These are phyloP conservation scores for Riparia riparia DNA, from an alignment of 2,113 vertebrate genomes.

Conservation along the genomic window DNA sequence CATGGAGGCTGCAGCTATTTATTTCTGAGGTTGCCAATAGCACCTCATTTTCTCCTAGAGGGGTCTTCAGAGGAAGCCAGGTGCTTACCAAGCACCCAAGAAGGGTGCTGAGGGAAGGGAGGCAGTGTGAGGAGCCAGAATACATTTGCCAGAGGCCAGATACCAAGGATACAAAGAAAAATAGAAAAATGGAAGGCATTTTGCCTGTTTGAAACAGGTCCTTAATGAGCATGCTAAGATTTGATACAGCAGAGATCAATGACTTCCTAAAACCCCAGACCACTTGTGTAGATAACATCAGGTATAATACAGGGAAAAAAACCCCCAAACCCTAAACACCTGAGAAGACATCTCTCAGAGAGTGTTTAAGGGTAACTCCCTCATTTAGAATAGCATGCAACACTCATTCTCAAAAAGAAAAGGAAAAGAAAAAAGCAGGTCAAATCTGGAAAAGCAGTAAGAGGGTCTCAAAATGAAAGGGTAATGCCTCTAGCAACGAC, in stretches of 20 bases:
- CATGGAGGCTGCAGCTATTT: neutral
- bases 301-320: neutral
- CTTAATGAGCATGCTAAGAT: neutral
- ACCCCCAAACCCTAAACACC: accelerated
- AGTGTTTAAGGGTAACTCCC: neutral
- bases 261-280: neutral
- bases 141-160: neutral
- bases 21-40: neutral
- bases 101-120: neutral
- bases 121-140: neutral
- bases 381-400: neutral
- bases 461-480: neutral
- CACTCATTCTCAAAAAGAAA: neutral
- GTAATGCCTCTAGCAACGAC: neutral
- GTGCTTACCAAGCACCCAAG: neutral
- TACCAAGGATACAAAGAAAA: neutral
- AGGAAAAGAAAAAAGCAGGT: neutral
- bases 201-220: neutral
- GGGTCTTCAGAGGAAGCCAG: neutral
- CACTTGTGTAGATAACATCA: neutral
- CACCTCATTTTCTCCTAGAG: neutral
- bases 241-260: neutral
- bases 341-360: neutral
- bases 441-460: neutral
- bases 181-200: neutral